These are phyloP conservation scores for Phthorimaea operculella DNA, from an alignment of 1,140 invertebrate genomes.

Conservation along the genomic window DNA sequence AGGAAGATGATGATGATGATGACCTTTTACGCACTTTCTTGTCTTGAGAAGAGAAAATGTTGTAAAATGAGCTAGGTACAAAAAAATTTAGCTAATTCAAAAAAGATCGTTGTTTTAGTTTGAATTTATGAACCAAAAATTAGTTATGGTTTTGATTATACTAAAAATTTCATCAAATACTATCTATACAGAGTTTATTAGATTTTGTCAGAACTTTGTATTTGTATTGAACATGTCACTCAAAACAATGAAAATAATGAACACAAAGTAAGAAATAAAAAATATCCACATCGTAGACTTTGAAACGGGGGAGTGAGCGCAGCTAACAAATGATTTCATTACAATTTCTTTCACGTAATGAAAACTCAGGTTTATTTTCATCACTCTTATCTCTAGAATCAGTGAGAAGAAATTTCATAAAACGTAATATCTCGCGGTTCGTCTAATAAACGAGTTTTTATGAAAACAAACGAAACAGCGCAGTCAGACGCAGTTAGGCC, in stretches of 20 bases:
- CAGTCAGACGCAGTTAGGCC: constrained; percentile 39
- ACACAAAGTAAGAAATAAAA: not conserved
- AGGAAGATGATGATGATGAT: no score
- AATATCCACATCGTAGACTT: not conserved
- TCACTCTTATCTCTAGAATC: constrained; percentile 1
- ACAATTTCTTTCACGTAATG: not conserved
- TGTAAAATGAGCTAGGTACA: not conserved
- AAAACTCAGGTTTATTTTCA: not conserved
- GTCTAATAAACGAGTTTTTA: constrained; percentile 52
- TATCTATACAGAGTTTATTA: no score
- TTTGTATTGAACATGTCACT: no score
- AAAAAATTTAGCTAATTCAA: not conserved
- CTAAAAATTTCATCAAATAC: no score
- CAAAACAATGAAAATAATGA: not conserved
- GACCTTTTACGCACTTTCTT: no score
- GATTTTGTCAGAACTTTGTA: not conserved
- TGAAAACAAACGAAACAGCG: constrained; percentile 53
- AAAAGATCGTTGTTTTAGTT: no score
- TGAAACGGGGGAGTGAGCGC: not conserved
- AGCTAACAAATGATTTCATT: not conserved
- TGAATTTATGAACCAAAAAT: no score
- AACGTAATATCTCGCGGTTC: constrained; percentile 47
- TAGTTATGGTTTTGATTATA: no score
- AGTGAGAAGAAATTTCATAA: constrained; percentile 36
- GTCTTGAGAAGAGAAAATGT: not conserved